Evolutionary conservation across 2,113 vertebrate genomes (phyloP), one percentile per base, ranked within the genome.

Genomic region (Pteronura brasiliensis): DNA sequence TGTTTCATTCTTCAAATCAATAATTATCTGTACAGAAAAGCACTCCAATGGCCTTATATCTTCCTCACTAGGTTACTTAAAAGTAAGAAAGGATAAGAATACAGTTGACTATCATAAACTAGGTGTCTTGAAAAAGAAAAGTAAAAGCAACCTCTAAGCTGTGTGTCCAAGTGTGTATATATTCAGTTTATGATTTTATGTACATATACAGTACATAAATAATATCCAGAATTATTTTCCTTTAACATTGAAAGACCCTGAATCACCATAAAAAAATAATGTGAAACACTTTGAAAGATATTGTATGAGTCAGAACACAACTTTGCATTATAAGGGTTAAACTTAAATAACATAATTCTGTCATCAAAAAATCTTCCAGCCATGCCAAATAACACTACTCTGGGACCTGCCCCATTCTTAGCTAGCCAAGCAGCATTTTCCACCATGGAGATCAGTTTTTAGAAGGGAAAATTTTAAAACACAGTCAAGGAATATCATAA

Each of bases 11-110:
- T 93, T 83, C 52, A 96, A 84, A 65, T 88, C 31, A 69, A 29
- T 82, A 83, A 79, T 85, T 88, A 79, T 79, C 69, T 85, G 31
- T 52, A 67, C 25, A 97, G 76, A 34, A 91, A 96, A 77, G 42
- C 9, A 87, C 13, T 39, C 39, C 82, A 34, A 90, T 81, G 83
- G 61, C 47, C 69, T 92, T 63, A 27, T 23, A 42, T 79, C 57
- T 63, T 82, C 36, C 36, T 59, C n/a, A 27, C 67, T 52, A 79
- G 25, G 39, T 88, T 92, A 92, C 59, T 92, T 90, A 25, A 72
- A 81, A 87, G n/a, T n/a, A n/a, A n/a, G n/a, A n/a, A 74, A 83
- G 49, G 25, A 59, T 10, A 90, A 82, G 47, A 49, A 81, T 65
- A 88, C 3, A 71, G 44, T 55, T 57, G 6, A 14, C 42, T 79